Evolutionary conservation across 2,113 vertebrate genomes (phyloP).

Genomic region (Axis porcinus): DNA sequence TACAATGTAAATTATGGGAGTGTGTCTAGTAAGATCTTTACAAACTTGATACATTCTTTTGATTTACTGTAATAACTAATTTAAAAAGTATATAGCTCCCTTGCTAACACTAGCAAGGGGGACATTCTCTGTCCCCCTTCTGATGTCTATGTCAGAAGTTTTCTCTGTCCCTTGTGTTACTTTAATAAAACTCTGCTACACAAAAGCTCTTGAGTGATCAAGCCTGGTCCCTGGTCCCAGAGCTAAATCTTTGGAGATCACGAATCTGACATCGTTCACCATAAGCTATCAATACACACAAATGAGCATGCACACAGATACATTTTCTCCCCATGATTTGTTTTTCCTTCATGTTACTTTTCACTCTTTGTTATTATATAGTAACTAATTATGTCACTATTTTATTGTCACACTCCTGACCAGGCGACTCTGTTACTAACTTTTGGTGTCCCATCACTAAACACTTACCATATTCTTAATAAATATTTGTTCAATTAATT

Average conservation of each 20-base stretch:
- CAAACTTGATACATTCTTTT: not conserved
- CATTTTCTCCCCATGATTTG: not conserved
- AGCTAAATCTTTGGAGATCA: not conserved
- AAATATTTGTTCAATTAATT: not conserved
- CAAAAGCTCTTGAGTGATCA: not conserved
- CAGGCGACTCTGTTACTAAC: not conserved
- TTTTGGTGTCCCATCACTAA: not conserved
- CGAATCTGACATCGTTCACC: fast-evolving
- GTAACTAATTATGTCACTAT: not conserved
- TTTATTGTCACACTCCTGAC: not conserved
- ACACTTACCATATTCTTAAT: not conserved
- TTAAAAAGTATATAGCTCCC: not conserved
- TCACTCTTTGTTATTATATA: not conserved
- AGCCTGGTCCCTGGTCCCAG: not conserved
- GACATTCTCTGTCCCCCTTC: not conserved
- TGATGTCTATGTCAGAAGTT: not conserved
- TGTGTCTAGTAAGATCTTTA: not conserved
- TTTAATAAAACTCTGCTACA: not conserved
- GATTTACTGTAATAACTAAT: not conserved
- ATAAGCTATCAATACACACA: not conserved
- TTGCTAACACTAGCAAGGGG: not conserved
- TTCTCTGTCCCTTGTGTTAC: not conserved
- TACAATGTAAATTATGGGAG: not conserved
- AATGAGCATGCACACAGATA: not conserved
- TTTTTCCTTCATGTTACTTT: not conserved